Base-by-base conservation (phyloP, 2,113 vertebrate genomes). In the Gymnogyps californianus region DNA sequence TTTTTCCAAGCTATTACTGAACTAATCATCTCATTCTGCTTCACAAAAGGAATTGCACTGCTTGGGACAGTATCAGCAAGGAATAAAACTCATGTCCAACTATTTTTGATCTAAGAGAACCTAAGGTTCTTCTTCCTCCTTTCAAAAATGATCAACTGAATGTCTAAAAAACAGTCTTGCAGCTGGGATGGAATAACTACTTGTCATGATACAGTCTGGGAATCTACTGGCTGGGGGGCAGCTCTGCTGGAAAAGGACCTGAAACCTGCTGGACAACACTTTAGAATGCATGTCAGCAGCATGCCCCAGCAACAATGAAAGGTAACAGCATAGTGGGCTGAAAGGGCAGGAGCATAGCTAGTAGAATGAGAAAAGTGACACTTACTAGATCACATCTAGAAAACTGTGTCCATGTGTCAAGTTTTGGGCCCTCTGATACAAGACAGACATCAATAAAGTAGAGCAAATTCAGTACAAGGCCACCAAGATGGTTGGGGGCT, bases 331-430 rank as follows among this genome's bases (percentile, higher is more conserved):
- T 4, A 16, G 57, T 0, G 0, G 19, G 32, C 36, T 26, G 36
- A 2, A 51, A 52, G 34, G 49, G 36, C 57, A 70, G 1, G 0
- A 72, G 8, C 26, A 29, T 0, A 2, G 49, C 36, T 52, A 61
- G 24, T 10, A 47, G 14, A 59, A 31, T 28, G 11, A 87, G n/a
- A 57, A 57, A 55, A 22, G 20, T 15, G 20, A 17, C 72, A 51
- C 58, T 8, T 20, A 28, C 13, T 17, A 32, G 22, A 51, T 38
- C 47, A 40, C 78, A 57, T 16, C n/a, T 14, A 36, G 16, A 62
- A 67, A 83, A 57, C 19, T 5, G 0, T 16, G 42, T 10, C 67
- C 61, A 36, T 0, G 1, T 19, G 28, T 24, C 58, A 46, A 7
- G 29, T 51, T 52, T 16, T 1, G 15, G n/a, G 25, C 17, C 40